Evolutionary conservation across 1,140 invertebrate species (phyloP).

Genomic region (Lucilia cuprina): DNA sequence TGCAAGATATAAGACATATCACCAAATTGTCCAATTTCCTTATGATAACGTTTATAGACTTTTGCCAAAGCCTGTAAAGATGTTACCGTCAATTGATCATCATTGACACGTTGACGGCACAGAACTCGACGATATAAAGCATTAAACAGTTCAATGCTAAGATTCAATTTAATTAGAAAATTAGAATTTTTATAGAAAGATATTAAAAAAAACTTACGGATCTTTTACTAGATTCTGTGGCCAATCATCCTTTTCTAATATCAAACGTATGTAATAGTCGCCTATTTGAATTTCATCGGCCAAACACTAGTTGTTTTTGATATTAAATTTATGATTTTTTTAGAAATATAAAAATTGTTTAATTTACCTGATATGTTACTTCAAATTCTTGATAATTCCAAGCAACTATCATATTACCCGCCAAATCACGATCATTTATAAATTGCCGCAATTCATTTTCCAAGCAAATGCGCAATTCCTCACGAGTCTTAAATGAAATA

Average conservation of each 20-base stretch:
- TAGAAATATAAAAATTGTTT: neutral
- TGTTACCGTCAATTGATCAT: conserved; percentile 93
- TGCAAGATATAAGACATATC: conserved; percentile 96
- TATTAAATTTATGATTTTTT: conserved; percentile 8
- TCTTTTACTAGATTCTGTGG: conserved; percentile 66
- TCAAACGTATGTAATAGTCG: conserved; percentile 94
- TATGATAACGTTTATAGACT: conserved; percentile 93
- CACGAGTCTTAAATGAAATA: conserved; percentile 76
- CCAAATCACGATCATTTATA: conserved; percentile 87
- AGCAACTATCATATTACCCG: conserved; percentile 80
- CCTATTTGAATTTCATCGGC: conserved; percentile 98
- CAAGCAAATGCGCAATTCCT: conserved; percentile 90
- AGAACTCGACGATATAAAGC: conserved; percentile 98
- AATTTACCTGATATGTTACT: conserved; percentile 79
- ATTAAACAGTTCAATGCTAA: conserved; percentile 96
- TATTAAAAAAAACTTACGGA: conserved; percentile 52
- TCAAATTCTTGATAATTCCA: conserved; percentile 99
- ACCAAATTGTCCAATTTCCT: conserved; percentile 96
- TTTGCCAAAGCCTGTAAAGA: conserved; percentile 98
- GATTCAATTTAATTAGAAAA: conserved; percentile 57
- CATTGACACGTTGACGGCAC: conserved; percentile 66
- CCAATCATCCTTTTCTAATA: conserved; percentile 90
- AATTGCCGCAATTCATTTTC: conserved; percentile 95
- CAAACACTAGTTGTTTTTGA: conserved; percentile 68
- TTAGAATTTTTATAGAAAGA: neutral